Evolutionary conservation across 1,140 invertebrate species (phyloP), one percentile per base, ranked within the genome.

Genomic region (Nebria ingens): DNA sequence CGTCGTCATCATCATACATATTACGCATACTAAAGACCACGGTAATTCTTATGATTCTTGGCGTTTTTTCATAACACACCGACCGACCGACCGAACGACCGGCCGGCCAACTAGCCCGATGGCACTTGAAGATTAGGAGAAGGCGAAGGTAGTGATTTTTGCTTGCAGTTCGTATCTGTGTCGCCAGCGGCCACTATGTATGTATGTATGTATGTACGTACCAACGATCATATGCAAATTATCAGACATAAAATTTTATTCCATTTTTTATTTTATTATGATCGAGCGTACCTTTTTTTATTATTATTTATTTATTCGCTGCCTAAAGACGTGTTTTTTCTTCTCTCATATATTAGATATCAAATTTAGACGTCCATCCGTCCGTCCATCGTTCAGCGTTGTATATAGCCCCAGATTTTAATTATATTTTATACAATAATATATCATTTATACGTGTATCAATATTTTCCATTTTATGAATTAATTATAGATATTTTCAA

Each of bases 161-260:
- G 40, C 40, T 45, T 45, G 6, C 6, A 45, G 40, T 45, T 45
- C 15, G 17, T 45, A 45, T 45, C 40, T 45, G 3, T 45, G 40
- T 45, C 6, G 9, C 40, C 40, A 12, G 40, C 40, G 40, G 40
- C 6, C n/a, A n/a, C n/a, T n/a, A n/a, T n/a, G n/a, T n/a, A n/a
- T n/a, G n/a, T n/a, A n/a, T n/a, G n/a, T n/a, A n/a, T n/a, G n/a
- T n/a, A 34, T n/a, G n/a, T 34, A 34, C 25, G 25, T 17, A 45
- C 3, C 15, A 4, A 45, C 40, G 40, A 45, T 45, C 40, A 17
- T 45, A 45, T 45, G 40, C 40, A 45, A 45, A 45, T 45, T 45
- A 45, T 12, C 6, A 9, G 17, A 45, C 40, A 45, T 45, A 45
- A 45, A 45, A 45, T 45, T 45, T 45, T 45, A 45, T 45, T 45